Conservation (phyloP, 2,797 vertebrate species). For the Muraenolepis orangiensis region DNA sequence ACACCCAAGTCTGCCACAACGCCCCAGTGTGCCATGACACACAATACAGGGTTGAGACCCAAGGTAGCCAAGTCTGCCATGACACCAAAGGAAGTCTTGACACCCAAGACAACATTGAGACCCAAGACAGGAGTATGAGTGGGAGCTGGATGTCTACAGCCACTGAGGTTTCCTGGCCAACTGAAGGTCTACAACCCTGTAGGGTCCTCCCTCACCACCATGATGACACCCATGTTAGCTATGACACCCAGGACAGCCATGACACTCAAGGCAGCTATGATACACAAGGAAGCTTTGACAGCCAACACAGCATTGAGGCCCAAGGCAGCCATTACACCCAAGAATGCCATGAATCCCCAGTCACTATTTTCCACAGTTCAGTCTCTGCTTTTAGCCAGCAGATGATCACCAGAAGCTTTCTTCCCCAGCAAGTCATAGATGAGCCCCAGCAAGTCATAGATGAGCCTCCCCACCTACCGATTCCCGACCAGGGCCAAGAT, state of each 20-base stretch:
- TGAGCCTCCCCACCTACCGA: slow-evolving; percentile 62
- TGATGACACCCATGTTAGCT: slow-evolving; percentile 53
- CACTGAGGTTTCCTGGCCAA: slow-evolving; percentile 74
- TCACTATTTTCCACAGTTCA: neutral
- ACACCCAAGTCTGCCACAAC: too few relatives aligned
- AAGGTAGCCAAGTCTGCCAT: too few relatives aligned
- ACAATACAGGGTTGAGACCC: too few relatives aligned
- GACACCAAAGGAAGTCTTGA: too few relatives aligned
- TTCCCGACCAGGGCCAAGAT: slow-evolving; percentile 69
- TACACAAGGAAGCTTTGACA: neutral
- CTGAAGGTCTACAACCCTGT: slow-evolving; percentile 67
- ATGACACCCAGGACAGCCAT: slow-evolving; percentile 53
- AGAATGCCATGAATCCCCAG: neutral
- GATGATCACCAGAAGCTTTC: neutral
- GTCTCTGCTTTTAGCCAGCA: neutral
- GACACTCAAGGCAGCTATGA: slow-evolving; percentile 50
- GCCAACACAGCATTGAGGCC: neutral
- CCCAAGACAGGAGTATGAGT: too few relatives aligned
- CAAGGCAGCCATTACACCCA: neutral
- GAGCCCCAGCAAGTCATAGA: too few relatives aligned
- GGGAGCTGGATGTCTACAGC: too few relatives aligned
- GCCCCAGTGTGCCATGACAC: too few relatives aligned
- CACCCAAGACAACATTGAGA: too few relatives aligned
- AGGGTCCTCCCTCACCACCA: too few relatives aligned
- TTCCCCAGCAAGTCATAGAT: neutral